phyloP scores from a whole-genome alignment of 2,797 vertebrate genomes.

The Chiloscyllium punctatum region DNA sequence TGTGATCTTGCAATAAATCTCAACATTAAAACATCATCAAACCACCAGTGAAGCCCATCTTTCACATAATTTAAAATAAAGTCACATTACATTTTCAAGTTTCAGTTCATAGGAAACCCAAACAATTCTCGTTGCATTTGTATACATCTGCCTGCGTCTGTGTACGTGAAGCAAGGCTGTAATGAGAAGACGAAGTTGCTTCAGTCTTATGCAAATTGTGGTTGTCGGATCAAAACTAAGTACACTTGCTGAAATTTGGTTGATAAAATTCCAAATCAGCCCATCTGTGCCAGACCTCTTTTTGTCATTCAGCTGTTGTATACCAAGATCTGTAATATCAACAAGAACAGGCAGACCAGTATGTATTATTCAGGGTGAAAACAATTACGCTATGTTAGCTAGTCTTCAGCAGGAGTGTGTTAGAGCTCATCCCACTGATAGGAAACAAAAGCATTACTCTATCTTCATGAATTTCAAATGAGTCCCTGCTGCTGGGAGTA shows the following conservation, averaged over 20 bases:
- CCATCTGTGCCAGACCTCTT: constrained; percentile 44
- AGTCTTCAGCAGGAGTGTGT: constrained; percentile 57
- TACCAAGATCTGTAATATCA: constrained; percentile 53
- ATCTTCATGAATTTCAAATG: constrained; percentile 62
- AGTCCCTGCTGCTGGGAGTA: constrained; percentile 39
- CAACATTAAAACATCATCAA: constrained; percentile 20
- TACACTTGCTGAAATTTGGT: constrained; percentile 43
- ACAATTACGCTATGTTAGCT: constrained; percentile 57
- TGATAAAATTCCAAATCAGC: constrained; percentile 50
- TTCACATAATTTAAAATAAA: not conserved
- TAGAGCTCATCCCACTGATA: constrained; percentile 51
- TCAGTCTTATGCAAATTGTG: constrained; percentile 41
- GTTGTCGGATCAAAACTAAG: constrained; percentile 44
- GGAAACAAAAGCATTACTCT: constrained; percentile 57
- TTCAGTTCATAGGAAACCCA: not conserved
- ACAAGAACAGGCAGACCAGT: constrained; percentile 54
- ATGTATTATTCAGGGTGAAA: constrained; percentile 57
- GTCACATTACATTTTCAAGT: not conserved
- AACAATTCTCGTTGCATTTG: not conserved
- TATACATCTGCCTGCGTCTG: not conserved
- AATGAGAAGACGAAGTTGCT: not conserved
- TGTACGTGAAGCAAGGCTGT: not conserved
- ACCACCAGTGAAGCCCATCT: not conserved
- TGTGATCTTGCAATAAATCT: constrained; percentile 9
- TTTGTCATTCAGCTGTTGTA: constrained; percentile 50